A percentile compares a stretch with the other conserved stretches of the same genome.
Evolutionary conservation across 2,113 vertebrate species (phyloP).

Genomic region (Cyrtonyx montezumae): DNA sequence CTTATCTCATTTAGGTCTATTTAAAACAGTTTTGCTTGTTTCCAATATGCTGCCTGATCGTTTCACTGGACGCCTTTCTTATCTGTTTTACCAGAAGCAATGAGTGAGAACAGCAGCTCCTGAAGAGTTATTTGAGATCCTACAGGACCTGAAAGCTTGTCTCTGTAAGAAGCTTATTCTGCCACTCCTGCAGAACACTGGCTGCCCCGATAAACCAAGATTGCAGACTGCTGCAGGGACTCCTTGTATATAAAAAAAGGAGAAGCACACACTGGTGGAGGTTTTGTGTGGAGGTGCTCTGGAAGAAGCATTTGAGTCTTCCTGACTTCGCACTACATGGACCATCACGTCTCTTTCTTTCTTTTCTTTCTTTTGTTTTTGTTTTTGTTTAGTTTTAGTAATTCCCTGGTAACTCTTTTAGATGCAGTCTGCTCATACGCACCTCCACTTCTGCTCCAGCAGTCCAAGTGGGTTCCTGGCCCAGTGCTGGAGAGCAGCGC

Average conservation of each 20-base stretch:
- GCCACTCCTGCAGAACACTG: neutral
- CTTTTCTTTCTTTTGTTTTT: rapidly evolving
- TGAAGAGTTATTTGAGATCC: neutral
- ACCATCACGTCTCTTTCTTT: neutral
- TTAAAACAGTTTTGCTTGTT: neutral
- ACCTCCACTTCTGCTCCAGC: rapidly evolving
- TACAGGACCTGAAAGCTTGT: neutral
- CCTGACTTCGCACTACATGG: rapidly evolving
- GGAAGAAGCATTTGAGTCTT: neutral
- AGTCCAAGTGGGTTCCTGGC: rapidly evolving
- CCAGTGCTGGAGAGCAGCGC: rapidly evolving
- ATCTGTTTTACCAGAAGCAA: neutral
- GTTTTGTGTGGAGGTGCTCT: neutral
- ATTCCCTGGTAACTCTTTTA: neutral
- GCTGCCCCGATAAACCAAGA: neutral
- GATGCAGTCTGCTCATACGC: neutral
- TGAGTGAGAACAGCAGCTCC: neutral
- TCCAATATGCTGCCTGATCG: neutral
- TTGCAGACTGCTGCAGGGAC: neutral
- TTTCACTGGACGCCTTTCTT: neutral
- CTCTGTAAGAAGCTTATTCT: neutral
- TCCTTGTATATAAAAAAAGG: neutral
- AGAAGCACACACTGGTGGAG: neutral
- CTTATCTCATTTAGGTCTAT: neutral
- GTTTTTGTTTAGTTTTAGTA: neutral